Evolutionary conservation across 1,140 invertebrate species (phyloP).

Genomic region (Trachelipus rathkii): DNA sequence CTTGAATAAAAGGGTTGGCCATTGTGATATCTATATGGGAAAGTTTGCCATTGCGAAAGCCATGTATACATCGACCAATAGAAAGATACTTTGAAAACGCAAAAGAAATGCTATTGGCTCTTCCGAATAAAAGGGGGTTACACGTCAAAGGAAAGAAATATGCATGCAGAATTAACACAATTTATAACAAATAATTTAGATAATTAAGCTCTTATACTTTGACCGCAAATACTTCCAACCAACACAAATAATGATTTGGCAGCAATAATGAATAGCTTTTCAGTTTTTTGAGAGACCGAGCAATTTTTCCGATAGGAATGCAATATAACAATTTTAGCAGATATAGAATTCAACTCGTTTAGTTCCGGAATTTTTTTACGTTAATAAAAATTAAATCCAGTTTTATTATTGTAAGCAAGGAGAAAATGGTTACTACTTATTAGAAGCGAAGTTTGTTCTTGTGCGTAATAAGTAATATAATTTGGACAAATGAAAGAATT

Average conservation of each 20-base stretch:
- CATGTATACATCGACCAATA: not conserved
- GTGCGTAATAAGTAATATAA: not conserved
- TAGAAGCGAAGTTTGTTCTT: not conserved
- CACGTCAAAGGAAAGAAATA: too few relatives aligned
- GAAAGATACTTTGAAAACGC: not conserved
- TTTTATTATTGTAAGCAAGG: not conserved
- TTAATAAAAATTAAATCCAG: not conserved
- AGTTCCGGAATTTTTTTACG: not conserved
- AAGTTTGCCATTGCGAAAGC: conserved; percentile 1
- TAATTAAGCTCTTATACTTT: not conserved
- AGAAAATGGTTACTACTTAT: not conserved
- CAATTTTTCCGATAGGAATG: too few relatives aligned
- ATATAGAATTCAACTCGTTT: not conserved
- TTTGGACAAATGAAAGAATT: too few relatives aligned
- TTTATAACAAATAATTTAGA: not conserved
- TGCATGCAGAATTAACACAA: too few relatives aligned
- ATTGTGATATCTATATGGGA: conserved; percentile 4
- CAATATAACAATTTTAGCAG: too few relatives aligned
- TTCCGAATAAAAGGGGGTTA: too few relatives aligned
- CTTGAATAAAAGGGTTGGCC: conserved; percentile 9
- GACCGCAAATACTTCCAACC: not conserved
- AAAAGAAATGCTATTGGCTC: not conserved
- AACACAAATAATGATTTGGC: too few relatives aligned
- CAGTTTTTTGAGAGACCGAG: too few relatives aligned
- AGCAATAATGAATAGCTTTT: too few relatives aligned